Evolutionary conservation across 2,113 vertebrate genomes (phyloP).

Genomic region (Syrrhaptes paradoxus): DNA sequence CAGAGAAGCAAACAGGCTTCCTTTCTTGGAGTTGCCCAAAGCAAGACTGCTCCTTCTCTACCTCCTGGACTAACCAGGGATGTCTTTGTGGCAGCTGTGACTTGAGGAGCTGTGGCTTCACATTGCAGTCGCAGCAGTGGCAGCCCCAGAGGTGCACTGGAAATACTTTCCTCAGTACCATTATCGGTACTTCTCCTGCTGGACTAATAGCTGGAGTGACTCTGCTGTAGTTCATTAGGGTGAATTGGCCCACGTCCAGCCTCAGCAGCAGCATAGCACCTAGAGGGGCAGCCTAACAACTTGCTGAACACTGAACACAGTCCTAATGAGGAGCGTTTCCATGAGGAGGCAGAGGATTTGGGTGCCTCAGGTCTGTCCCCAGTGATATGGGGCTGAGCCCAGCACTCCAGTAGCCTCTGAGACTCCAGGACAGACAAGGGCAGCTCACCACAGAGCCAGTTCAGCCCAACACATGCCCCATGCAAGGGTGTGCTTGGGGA

Average conservation of each 20-base stretch:
- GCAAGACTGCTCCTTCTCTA: not conserved
- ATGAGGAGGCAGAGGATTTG: not conserved
- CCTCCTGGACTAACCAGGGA: not conserved
- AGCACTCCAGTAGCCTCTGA: not conserved
- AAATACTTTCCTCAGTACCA: not conserved
- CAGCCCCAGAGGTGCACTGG: not conserved
- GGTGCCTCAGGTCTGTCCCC: not conserved
- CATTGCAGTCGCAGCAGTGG: not conserved
- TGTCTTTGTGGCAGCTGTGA: not conserved
- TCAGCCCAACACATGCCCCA: not conserved
- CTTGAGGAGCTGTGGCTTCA: not conserved
- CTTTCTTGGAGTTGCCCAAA: not conserved
- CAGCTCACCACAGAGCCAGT: not conserved
- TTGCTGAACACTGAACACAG: not conserved
- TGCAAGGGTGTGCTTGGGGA: rapidly evolving
- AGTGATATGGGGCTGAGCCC: not conserved
- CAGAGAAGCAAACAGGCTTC: not conserved
- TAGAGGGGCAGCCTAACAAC: not conserved
- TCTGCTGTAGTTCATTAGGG: not conserved
- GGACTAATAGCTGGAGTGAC: not conserved
- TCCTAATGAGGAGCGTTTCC: not conserved
- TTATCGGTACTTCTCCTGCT: not conserved
- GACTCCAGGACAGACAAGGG: not conserved
- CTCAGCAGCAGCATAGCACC: not conserved
- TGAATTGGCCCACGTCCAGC: not conserved